Conservation (phyloP, 2,888 invertebrate genomes). For the Cryptus armator region DNA sequence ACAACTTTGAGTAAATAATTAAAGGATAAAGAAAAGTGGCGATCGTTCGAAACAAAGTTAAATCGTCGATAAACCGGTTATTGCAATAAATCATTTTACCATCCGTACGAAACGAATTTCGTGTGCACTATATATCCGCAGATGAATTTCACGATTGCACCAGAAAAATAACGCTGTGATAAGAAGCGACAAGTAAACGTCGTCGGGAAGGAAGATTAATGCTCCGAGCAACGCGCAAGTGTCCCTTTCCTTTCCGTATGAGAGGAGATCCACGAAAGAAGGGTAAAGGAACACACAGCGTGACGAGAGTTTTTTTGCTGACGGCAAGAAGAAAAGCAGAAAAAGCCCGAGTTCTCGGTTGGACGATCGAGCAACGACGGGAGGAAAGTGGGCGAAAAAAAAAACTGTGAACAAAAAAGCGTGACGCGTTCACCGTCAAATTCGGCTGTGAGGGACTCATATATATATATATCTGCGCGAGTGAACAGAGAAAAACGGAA, state of each 20-base stretch:
- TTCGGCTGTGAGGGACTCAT: not conserved
- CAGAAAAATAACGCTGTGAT: slow-evolving; percentile 16
- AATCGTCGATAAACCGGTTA: not conserved
- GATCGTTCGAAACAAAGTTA: no score
- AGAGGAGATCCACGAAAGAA: not conserved
- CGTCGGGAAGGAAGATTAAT: slow-evolving; percentile 71
- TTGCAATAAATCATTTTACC: no score
- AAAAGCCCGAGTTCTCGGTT: slow-evolving; percentile 40
- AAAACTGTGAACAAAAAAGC: slow-evolving; percentile 17
- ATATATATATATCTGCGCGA: not conserved
- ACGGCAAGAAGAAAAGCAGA: slow-evolving; percentile 12
- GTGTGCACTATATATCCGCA: slow-evolving; percentile 5
- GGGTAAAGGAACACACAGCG: slow-evolving; percentile 8
- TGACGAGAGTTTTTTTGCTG: slow-evolving; percentile 21
- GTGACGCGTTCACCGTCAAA: not conserved
- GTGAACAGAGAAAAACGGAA: not conserved
- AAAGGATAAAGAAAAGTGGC: not conserved
- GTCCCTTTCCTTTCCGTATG: slow-evolving; percentile 13
- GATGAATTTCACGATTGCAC: slow-evolving; percentile 17
- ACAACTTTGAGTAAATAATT: no score
- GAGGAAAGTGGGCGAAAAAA: slow-evolving; percentile 58
- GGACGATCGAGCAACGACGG: slow-evolving; percentile 40
- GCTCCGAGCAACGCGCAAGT: slow-evolving; percentile 52
- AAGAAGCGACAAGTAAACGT: slow-evolving; percentile 51
- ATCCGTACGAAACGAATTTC: not conserved